Evolutionary conservation across 2,888 invertebrate genomes (phyloP), one percentile per base, ranked within the genome.

Genomic region (Rotaria magnacalcarata): DNA sequence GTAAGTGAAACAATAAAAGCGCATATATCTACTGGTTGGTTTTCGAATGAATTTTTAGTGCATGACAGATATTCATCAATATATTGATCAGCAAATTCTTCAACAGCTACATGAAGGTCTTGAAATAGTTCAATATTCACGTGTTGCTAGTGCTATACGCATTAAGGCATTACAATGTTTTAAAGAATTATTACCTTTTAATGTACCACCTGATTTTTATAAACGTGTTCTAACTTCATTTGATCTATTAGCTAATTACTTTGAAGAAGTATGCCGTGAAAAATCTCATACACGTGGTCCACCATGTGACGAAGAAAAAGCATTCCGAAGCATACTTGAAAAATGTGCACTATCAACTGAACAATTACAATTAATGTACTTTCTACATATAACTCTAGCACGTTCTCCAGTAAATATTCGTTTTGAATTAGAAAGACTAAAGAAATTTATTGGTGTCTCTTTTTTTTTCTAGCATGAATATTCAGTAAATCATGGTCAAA

Each of bases 141-240:
- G 47, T 47, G 24, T 80, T 47, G 80, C 80, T 47, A 16, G 80
- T 80, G 80, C 80, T 47, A 47, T 80, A 47, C 80, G 80, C 11
- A 47, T 47, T 8, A 80, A 43, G 47, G 19, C 47, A n/a, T n/a
- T 80, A n/a, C n/a, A 80, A 80, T 43, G 80, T 80, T 24, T 80
- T 1, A 41, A 16, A n/a, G 11, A 47, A 47, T 47, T n/a, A 47
- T 80, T 80, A 80, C 80, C 80, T n/a, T 10, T 11, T n/a, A 4
- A 80, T 21, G 80, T 47, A 14, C 80, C 80, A n/a, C 80, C 80
- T 16, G 24, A 19, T 14, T 80, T 80, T 11, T 80, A 80, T 80
- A 11, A 47, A 47, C 80, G 80, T 47, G 80, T 80, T n/a, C n/a
- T 80, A 47, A 11, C 10, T n/a, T 80, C 80, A 43, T 47, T 80